These are phyloP conservation scores for Hermetia illucens DNA, from an alignment of 1,140 invertebrate species.

Conservation along the genomic window DNA sequence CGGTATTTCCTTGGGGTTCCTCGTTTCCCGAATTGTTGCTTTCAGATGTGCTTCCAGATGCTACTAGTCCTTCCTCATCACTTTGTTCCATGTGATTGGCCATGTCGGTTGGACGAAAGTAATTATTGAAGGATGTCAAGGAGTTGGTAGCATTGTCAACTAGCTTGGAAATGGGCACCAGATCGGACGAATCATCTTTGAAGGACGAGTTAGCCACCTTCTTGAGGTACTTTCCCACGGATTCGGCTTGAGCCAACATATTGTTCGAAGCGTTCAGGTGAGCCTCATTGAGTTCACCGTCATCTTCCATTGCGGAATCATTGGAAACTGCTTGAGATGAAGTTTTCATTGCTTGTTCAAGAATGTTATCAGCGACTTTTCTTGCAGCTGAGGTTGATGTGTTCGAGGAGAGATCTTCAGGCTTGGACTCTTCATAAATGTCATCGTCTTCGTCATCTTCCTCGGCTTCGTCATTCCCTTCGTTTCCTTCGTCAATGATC, in stretches of 20 bases:
- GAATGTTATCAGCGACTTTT: slow-evolving; percentile 35
- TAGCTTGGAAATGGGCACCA: slow-evolving; percentile 61
- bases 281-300: not conserved
- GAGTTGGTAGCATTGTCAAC: slow-evolving; percentile 66
- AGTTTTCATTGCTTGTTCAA: slow-evolving; percentile 37
- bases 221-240: slow-evolving; percentile 23
- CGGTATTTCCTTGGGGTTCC: slow-evolving; percentile 41
- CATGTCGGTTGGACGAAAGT: slow-evolving; percentile 35
- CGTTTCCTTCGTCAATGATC: slow-evolving; percentile 37
- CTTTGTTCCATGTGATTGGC: slow-evolving; percentile 36
- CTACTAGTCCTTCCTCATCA: slow-evolving; percentile 60
- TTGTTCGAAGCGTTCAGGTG: slow-evolving; percentile 1
- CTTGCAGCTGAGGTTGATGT: slow-evolving; percentile 32
- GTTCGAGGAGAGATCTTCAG: slow-evolving; percentile 4
- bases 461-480: slow-evolving; percentile 13
- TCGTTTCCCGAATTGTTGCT: slow-evolving; percentile 70
- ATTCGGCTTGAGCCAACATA: slow-evolving; percentile 26
- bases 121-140: slow-evolving; percentile 40
- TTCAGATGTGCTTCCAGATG: slow-evolving; percentile 54
- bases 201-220: slow-evolving; percentile 27
- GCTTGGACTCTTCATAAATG: slow-evolving; percentile 13
- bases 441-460: slow-evolving; percentile 22
- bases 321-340: slow-evolving; percentile 22
- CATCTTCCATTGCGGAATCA: slow-evolving; percentile 32
- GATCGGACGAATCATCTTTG: slow-evolving; percentile 39